Conservation (phyloP, 2,888 invertebrate species). For the Dynastes maya region DNA sequence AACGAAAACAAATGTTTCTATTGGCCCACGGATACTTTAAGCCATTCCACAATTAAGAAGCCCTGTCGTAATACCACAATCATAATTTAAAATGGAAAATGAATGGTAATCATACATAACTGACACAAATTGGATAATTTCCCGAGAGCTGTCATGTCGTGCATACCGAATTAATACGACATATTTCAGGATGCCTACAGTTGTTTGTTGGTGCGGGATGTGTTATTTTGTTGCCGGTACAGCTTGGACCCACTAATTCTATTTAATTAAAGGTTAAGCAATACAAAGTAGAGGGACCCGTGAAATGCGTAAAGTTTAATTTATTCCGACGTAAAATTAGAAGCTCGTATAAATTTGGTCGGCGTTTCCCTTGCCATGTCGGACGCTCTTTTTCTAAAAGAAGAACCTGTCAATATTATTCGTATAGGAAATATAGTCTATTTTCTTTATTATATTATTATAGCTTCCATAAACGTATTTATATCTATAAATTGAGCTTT, state of each 20-base stretch:
- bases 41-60: background rate
- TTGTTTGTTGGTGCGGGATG: background rate
- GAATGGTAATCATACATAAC: conserved; percentile 1
- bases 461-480: no score
- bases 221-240: background rate
- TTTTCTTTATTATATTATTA: no score
- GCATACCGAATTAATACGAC: conserved; percentile 6
- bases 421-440: no score
- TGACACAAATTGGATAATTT: conserved; percentile 27
- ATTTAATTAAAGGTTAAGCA: background rate
- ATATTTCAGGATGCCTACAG: background rate
- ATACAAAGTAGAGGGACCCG: background rate
- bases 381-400: no score
- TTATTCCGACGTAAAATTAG: background rate
- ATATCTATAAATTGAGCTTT: no score
- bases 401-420: no score
- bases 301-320: background rate
- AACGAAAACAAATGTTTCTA: no score
- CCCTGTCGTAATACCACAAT: background rate
- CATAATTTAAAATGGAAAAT: conserved; percentile 20
- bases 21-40: no score
- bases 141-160: conserved; percentile 18
- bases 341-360: no score
- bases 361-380: no score
- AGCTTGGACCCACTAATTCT: conserved; percentile 8